Percentiles rank a stretch among this genome's conserved stretches.
Evolutionary conservation across 2,888 invertebrate species (phyloP).

Genomic region (Chesias legatella): DNA sequence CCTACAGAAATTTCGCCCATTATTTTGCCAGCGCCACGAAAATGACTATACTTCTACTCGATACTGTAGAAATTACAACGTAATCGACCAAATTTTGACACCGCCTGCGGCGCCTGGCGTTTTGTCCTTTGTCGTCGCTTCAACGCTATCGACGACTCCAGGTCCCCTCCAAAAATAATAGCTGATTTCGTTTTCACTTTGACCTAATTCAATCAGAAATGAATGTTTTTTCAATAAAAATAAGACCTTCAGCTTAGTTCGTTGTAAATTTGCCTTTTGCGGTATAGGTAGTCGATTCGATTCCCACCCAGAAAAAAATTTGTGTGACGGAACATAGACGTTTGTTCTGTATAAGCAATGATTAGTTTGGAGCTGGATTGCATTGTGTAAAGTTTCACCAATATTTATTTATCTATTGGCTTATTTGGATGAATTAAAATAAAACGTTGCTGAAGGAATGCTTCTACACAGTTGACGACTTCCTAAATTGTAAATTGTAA

Average conservation of each 20-base stretch:
- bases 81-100: constrained; percentile 55
- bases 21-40: constrained; percentile 41
- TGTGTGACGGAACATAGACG: too few species aligned
- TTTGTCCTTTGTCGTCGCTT: constrained; percentile 46
- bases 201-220: constrained; percentile 18
- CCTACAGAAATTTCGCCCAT: constrained; percentile 20
- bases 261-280: too few species aligned
- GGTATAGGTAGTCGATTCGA: too few species aligned
- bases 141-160: constrained; percentile 41
- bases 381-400: too few species aligned
- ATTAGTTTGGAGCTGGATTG: too few species aligned
- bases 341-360: too few species aligned
- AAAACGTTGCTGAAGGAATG: too few species aligned
- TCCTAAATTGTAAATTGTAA: too few species aligned
- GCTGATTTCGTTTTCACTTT: constrained; percentile 43
- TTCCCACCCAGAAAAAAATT: too few species aligned
- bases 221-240: constrained; percentile 13
- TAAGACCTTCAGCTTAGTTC: constrained; percentile 2
- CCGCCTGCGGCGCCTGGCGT: constrained; percentile 38
- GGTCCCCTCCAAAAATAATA: constrained; percentile 32
- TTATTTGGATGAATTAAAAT: too few species aligned
- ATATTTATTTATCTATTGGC: too few species aligned
- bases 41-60: constrained; percentile 39
- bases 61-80: constrained; percentile 58
- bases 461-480: too few species aligned